Evolutionary conservation across 1,140 invertebrate genomes (phyloP).

Genomic region (Dryas iulia): DNA sequence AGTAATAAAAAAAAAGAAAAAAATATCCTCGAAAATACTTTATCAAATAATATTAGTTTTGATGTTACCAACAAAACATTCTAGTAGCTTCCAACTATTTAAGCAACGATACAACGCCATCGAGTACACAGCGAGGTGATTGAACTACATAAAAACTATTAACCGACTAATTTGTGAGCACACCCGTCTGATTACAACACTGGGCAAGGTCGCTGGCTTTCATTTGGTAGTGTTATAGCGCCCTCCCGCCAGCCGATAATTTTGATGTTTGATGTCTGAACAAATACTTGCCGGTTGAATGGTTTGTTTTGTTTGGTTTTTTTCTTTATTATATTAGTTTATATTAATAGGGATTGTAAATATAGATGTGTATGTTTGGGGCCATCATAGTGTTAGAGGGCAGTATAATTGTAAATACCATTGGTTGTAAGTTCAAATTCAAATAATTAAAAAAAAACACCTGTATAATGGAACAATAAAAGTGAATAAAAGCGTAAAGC

Average conservation of each 20-base stretch:
- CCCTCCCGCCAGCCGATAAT: not conserved
- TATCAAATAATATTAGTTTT: no score
- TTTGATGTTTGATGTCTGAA: not conserved
- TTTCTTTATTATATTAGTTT: not conserved
- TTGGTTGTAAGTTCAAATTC: no score
- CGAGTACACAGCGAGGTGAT: not conserved
- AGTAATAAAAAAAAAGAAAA: no score
- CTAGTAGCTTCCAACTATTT: not conserved
- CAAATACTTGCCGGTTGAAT: not conserved
- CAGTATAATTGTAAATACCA: no score
- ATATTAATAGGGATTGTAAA: not conserved
- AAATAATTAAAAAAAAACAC: no score
- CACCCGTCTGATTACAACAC: not conserved
- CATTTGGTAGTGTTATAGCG: not conserved
- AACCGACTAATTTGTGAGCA: not conserved
- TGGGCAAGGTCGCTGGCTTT: not conserved
- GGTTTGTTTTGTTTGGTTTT: not conserved
- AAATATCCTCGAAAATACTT: no score
- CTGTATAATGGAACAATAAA: no score
- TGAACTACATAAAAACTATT: constrained; percentile 3
- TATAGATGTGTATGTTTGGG: not conserved
- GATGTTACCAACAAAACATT: not conserved
- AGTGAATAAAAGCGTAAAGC: no score
- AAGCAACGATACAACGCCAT: not conserved
- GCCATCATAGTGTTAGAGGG: not conserved